Evolutionary conservation across 2,113 vertebrate genomes (phyloP), one percentile per base, ranked within the genome.

Genomic region (Geococcyx californianus): DNA sequence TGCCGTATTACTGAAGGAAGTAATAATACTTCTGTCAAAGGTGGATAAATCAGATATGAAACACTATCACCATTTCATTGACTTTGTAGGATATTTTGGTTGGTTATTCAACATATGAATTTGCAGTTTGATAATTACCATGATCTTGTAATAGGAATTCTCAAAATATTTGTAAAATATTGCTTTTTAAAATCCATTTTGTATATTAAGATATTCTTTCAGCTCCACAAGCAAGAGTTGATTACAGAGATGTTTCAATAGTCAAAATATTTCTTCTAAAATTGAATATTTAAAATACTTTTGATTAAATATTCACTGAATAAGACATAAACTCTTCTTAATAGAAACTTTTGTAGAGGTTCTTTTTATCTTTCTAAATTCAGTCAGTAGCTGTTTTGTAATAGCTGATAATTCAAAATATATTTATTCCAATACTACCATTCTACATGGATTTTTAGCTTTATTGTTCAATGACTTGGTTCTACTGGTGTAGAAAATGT

Each of bases 121-220:
- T 44, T 89, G 13, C 21, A 42, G 15, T 62, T 45, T 73, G 38
- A 59, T 67, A 73, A 60, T 45, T 84, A 54, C 5, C 7, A 15
- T 73, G 59, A 5, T 60, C 19, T 84, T 84, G n/a, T 60, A 67
- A 54, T 36, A 4, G 5, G 13, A 73, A n/a, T 67, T 67, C 31
- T 60, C 26, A 55, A 18, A 78, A 62, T 2, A 21, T 45, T 51
- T 77, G 9, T 63, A 49, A 67, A 64, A 14, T 64, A 56, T 21
- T 13, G 5, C 0, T 26, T 74, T 59, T 68, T 51, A 21, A 51
- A 3, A 17, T 69, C 3, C 1, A 1, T 76, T 82, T 36, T 12
- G 2, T 13, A 4, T 49, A 55, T 49, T 62, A 85, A 63, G 4
- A 36, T 26, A 55, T 25, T 36, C 4, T 10, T 74, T 75, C 21